Base-by-base conservation (phyloP, 2,797 vertebrate genomes). In the Rhadinocentrus ornatus region DNA sequence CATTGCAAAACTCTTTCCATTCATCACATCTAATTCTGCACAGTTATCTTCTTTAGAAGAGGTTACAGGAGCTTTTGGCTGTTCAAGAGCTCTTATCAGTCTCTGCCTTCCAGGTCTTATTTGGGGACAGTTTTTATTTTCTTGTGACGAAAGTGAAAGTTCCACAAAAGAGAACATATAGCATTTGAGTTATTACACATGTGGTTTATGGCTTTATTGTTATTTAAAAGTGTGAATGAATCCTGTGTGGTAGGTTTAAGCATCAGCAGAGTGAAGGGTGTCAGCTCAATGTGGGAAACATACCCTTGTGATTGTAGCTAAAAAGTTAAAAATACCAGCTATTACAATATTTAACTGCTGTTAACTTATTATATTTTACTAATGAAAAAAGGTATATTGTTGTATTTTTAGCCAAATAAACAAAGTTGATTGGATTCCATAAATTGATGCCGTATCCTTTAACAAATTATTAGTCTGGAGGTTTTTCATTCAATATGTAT, bases 21-120 rank as follows among this genome's bases (percentile, higher is more conserved):
- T 73, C 72, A 54, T 78, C 61, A 73, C 72, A 50, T 73, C 67
- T 48, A 64, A 71, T 63, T 69, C 73, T 82, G 62, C 80, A 78
- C 71, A 71, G 65, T 76, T 83, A 77, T 82, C 75, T 78, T 35
- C 58, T 22, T 6, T 52, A 72, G 71, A 76, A 1, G 4, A 73
- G 73, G 73, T 82, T 79, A 77, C 55, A 62, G 66, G 39, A 73
- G 74, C 75, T 71, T 75, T 65, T 59, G 44, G 60, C 66, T 32
- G 6, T 55, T 62, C 15, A 46, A 32, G 64, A 55, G 62, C 58
- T 64, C 46, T 79, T 64, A 77, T 80, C 76, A 46, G 69, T 41
- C n/a, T 69, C 13, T 29, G 59, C 70, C 56, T 46, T 69, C 32
- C 24, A 13, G 3, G 5, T 29, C 24, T 60, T 12, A 32, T 50